phyloP scores from a whole-genome alignment of 2,888 invertebrate genomes.

The Agriopis aurantiaria region DNA sequence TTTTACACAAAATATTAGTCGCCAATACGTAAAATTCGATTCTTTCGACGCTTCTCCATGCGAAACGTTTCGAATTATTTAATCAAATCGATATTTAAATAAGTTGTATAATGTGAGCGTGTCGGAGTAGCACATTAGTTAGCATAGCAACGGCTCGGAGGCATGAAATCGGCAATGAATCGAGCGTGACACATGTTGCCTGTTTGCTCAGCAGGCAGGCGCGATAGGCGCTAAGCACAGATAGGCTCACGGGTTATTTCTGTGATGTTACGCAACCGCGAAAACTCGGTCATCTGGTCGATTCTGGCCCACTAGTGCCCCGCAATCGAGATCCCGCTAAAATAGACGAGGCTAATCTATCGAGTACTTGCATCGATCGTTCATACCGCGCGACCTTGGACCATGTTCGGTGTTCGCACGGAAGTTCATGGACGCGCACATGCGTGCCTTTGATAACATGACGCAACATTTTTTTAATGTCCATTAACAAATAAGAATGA shows the following conservation, averaged over 20 bases:
- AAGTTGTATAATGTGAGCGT: slow-evolving; percentile 24
- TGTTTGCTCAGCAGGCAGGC: slow-evolving; percentile 41
- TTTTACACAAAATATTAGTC: neutral
- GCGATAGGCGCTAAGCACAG: slow-evolving; percentile 49
- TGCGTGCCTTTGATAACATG: slow-evolving; percentile 50
- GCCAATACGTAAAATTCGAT: slow-evolving; percentile 10
- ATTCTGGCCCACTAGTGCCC: slow-evolving; percentile 62
- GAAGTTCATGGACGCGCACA: slow-evolving; percentile 80
- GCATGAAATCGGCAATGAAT: slow-evolving; percentile 41
- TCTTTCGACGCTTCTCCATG: slow-evolving; percentile 10
- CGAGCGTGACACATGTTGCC: slow-evolving; percentile 45
- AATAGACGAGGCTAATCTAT: slow-evolving; percentile 73
- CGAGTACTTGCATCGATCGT: slow-evolving; percentile 71
- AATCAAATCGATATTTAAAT: slow-evolving; percentile 31
- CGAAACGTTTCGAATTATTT: slow-evolving; percentile 23
- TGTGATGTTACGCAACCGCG: slow-evolving; percentile 70
- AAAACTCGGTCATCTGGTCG: slow-evolving; percentile 79
- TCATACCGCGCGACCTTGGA: slow-evolving; percentile 74
- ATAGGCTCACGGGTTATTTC: slow-evolving; percentile 62
- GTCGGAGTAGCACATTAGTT: slow-evolving; percentile 28
- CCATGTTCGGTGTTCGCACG: slow-evolving; percentile 63
- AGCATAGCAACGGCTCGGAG: slow-evolving; percentile 29
- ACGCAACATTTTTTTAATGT: slow-evolving; percentile 46
- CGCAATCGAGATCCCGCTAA: slow-evolving; percentile 67
- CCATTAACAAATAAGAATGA: slow-evolving; percentile 37